phyloP scores from a whole-genome alignment of 2,113 vertebrate genomes.

The Ictalurus furcatus region DNA sequence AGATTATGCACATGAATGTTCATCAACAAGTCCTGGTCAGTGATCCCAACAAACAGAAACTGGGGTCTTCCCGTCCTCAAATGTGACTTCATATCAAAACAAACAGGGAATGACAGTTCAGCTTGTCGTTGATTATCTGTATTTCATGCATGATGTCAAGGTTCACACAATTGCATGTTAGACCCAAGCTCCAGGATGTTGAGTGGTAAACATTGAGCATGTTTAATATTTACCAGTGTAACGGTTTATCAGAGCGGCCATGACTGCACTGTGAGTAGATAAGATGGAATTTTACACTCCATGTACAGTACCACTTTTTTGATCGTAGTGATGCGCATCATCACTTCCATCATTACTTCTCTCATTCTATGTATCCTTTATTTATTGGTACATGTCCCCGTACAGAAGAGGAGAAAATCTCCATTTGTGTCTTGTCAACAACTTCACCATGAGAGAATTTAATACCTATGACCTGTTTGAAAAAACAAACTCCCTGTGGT shows the following conservation, averaged over 20 bases:
- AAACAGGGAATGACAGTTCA: not conserved
- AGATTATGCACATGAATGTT: not conserved
- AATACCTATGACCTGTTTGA: slow-evolving; percentile 10
- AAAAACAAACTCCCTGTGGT: not conserved
- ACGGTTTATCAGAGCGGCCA: not conserved
- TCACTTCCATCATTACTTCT: not conserved
- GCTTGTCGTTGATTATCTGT: not conserved
- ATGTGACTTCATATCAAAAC: not conserved
- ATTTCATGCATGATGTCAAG: not conserved
- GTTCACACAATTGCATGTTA: not conserved
- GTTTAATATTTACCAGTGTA: not conserved
- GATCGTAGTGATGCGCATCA: not conserved
- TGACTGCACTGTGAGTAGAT: not conserved
- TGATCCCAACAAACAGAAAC: not conserved
- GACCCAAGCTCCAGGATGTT: not conserved
- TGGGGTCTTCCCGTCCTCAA: not conserved
- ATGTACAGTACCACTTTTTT: not conserved
- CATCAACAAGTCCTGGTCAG: not conserved
- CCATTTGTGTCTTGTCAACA: not conserved
- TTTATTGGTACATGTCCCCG: not conserved
- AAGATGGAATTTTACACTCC: not conserved
- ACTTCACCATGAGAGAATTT: not conserved
- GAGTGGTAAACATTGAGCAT: not conserved
- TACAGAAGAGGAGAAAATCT: not conserved
- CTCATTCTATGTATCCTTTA: not conserved